Base-by-base conservation (phyloP, 2,797 vertebrate genomes). In the Halcyon chelicuti region DNA sequence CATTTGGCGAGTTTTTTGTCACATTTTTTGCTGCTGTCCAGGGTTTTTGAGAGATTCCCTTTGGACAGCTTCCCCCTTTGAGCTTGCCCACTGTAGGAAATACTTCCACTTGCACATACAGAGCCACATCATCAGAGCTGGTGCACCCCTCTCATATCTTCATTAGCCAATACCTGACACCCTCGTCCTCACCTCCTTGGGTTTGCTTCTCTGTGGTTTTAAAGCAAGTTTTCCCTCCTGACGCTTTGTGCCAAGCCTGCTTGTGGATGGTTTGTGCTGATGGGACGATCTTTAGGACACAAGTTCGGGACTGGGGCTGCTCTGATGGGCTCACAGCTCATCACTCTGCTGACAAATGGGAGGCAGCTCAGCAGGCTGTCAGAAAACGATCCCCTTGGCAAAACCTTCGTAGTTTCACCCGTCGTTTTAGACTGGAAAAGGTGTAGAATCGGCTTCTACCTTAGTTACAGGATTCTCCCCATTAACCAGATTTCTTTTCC, bases 41-140 rank as follows among this genome's bases (percentile, higher is more conserved):
- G 84, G 66, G 66, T 67, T 95, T 97, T 92, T 86, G 60, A 93
- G 93, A 95, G 94, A 87, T 95, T 95, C 94, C 90, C 92, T 13
- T 92, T 96, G 96, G 95, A 89, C 25, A 19, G 9, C 23, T 94
- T 97, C 93, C 90, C 93, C 86, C 84, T 74, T 47, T 70, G 55
- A 91, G 78, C 65, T 91, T 88, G 88, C 90, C 93, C 88, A 22
- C 93, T 55, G 46, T 31, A 80, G 82, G 86, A 77, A 80, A 65
- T 49, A 2, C 9, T 89, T 91, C 85, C 35, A 5, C 79, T 29
- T 33, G 71, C 73, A 46, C 67, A 84, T 39, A 12, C 37, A 15
- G 17, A 47, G 71, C 70, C 83, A 28, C 86, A 23, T 91, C 94
- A 20, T 33, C 76, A 90, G 52, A 29, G 12, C 70, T 6, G 18